Conservation (phyloP, 92 coral and sea anemone genomes). For the Parazoanthus darwini region DNA sequence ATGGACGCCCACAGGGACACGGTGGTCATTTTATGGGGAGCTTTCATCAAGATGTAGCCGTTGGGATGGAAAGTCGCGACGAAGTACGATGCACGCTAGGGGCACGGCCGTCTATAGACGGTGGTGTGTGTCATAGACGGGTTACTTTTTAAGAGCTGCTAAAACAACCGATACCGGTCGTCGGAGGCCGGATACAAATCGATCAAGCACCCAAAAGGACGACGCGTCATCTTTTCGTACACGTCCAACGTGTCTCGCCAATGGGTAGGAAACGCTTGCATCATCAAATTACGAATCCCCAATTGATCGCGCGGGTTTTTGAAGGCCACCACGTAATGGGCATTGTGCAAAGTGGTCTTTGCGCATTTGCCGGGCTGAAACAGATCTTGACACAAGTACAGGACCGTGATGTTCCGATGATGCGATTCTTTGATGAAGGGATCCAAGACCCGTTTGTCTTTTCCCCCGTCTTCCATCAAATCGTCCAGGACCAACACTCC, state of each 20-base stretch:
- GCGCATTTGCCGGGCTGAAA: constrained; percentile 41
- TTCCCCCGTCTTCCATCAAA: no score
- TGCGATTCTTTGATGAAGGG: constrained; percentile 42
- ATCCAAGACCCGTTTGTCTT: no score
- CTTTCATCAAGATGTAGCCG: no score
- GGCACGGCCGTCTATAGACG: neutral
- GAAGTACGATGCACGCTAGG: neutral
- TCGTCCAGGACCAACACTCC: neutral
- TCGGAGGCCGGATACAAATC: constrained; percentile 1
- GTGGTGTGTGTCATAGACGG: neutral
- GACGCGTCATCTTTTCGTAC: constrained; percentile 10
- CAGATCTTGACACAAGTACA: constrained; percentile 43
- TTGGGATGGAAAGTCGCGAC: no score
- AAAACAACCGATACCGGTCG: neutral
- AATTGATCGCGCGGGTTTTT: constrained; percentile 40
- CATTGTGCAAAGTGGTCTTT: constrained; percentile 38
- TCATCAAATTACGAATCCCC: neutral
- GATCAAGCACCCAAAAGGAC: constrained; percentile 47
- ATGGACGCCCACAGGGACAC: no score
- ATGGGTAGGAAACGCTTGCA: neutral
- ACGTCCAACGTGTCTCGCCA: constrained; percentile 28
- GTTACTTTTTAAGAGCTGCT: neutral
- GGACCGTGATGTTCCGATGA: constrained; percentile 34
- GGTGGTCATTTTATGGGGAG: neutral
- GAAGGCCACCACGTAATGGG: constrained; percentile 36